These are phyloP conservation scores for Dasysyrphus albostriatus DNA, from an alignment of 2,888 invertebrate species.

Conservation along the genomic window DNA sequence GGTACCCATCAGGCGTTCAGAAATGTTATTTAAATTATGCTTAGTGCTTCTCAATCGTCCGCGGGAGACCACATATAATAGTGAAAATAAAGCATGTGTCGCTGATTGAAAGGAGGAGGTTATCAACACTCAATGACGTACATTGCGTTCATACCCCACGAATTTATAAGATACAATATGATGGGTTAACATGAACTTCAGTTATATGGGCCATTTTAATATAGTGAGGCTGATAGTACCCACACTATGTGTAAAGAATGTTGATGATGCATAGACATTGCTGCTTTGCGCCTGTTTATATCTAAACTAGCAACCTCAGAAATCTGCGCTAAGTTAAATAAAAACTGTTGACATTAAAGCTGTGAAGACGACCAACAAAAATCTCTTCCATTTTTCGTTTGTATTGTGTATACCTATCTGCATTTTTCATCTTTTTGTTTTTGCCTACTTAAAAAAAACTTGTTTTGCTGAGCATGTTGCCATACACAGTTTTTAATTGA, in stretches of 20 bases:
- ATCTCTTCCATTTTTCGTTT: not conserved
- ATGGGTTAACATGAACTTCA: slow-evolving; percentile 58
- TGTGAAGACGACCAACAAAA: not conserved
- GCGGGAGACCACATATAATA: not conserved
- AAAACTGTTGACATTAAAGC: not conserved
- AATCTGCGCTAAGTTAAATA: not conserved
- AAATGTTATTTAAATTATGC: slow-evolving; percentile 4
- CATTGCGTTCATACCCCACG: slow-evolving; percentile 45
- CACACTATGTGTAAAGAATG: slow-evolving; percentile 9
- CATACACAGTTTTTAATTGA: not conserved
- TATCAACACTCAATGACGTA: slow-evolving; percentile 27
- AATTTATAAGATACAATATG: slow-evolving; percentile 55
- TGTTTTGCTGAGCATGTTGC: slow-evolving; percentile 27
- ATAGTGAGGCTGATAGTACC: not conserved
- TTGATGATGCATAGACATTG: slow-evolving; percentile 39
- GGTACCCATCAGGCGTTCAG: slow-evolving; percentile 53
- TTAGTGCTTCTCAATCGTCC: slow-evolving; percentile 10
- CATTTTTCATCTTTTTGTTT: slow-evolving; percentile 10
- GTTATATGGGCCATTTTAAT: slow-evolving; percentile 21
- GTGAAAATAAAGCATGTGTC: not conserved
- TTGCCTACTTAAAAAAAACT: slow-evolving; percentile 19
- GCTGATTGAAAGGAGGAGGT: slow-evolving; percentile 16
- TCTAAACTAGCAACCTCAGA: slow-evolving; percentile 6
- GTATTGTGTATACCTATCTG: not conserved
- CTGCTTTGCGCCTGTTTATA: not conserved